A percentile compares a stretch with the other conserved stretches of the same genome.
phyloP scores from a whole-genome alignment of 2,113 vertebrate genomes.

The Chlamydotis undulata region DNA sequence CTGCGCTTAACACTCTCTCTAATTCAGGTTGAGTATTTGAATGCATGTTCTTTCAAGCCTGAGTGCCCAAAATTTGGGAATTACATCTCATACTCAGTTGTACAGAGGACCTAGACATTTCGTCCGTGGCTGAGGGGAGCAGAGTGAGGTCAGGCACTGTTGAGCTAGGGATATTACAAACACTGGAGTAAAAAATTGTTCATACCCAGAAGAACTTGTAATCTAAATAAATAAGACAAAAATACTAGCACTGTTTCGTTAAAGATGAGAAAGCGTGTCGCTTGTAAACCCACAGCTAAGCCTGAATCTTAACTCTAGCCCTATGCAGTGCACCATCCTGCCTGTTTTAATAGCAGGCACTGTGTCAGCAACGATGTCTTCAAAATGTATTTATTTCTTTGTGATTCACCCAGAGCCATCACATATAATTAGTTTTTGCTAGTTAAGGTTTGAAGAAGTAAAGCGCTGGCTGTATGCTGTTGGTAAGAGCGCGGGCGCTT shows the following conservation, averaged over 20 bases:
- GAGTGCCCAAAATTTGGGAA: neutral
- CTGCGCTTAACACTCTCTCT: neutral
- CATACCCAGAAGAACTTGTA: neutral
- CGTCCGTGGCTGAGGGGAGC: fast-evolving
- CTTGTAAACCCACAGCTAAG: neutral
- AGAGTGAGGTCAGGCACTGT: neutral
- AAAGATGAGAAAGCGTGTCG: neutral
- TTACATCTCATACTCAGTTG: neutral
- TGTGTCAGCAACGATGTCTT: neutral
- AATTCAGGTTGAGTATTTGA: neutral
- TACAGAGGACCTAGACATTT: neutral
- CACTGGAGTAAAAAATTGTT: neutral
- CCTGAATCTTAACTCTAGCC: neutral
- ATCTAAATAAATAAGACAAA: conserved; percentile 23
- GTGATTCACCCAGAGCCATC: neutral
- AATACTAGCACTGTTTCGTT: neutral
- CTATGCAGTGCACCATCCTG: neutral
- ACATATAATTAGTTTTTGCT: neutral
- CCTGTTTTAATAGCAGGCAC: neutral
- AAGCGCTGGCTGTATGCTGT: neutral
- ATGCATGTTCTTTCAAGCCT: neutral
- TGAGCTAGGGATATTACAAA: neutral
- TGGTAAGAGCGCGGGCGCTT: neutral
- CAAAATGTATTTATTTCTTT: neutral
- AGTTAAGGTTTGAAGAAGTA: neutral